Percentiles rank a stretch among this genome's conserved stretches.
Conservation (phyloP, 2,888 invertebrate genomes). For the Druceiella hillmani region DNA sequence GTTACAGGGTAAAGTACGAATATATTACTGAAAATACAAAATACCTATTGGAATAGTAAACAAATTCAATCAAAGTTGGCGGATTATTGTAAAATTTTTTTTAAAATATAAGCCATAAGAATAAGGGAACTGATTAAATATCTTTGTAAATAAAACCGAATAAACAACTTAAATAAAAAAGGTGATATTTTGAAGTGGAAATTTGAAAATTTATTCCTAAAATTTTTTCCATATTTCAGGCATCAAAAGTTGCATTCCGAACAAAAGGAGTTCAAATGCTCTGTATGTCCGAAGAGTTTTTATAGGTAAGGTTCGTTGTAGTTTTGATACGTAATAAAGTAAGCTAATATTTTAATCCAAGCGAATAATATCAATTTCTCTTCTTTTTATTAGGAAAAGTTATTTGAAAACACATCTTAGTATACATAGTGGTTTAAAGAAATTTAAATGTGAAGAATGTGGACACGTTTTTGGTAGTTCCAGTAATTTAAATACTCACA, state of each 20-base stretch:
- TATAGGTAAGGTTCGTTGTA: constrained; percentile 14
- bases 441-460: constrained; percentile 18
- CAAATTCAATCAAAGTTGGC: no score
- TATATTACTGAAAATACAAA: no score
- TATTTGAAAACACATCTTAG: constrained; percentile 15
- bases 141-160: neutral
- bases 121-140: no score
- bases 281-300: constrained; percentile 20
- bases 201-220: no score
- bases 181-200: no score
- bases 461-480: constrained; percentile 20
- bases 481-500: constrained; percentile 18
- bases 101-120: no score
- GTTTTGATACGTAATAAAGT: neutral
- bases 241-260: constrained; percentile 20
- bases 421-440: constrained; percentile 18
- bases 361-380: neutral
- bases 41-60: no score
- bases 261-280: constrained; percentile 20
- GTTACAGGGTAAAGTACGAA: no score
- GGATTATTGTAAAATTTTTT: no score
- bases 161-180: no score
- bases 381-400: constrained; percentile 14
- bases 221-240: constrained; percentile 14
- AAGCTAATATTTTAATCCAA: neutral